Percentiles rank a stretch among this genome's conserved stretches.
phyloP scores from a whole-genome alignment of 2,888 invertebrate species.

The Globia sparganii region DNA sequence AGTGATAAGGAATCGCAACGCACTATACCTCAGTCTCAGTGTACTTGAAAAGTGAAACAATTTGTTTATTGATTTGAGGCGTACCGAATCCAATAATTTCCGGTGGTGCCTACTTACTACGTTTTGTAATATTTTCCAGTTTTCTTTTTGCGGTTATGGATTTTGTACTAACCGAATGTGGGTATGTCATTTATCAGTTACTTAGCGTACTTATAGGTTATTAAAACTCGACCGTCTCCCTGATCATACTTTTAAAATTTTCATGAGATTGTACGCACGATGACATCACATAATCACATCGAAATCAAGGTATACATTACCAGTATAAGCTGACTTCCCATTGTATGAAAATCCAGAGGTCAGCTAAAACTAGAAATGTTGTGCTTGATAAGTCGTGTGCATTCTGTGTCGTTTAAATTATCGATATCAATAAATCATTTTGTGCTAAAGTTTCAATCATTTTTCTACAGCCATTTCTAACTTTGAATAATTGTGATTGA shows the following conservation, averaged over 20 bases:
- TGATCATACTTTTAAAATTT: neutral
- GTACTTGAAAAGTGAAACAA: constrained; percentile 21
- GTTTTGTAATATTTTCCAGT: neutral
- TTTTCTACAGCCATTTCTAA: neutral
- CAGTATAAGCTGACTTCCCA: neutral
- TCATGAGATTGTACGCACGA: neutral
- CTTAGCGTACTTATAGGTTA: neutral
- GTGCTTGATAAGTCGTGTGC: neutral
- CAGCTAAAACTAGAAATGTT: neutral
- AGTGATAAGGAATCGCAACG: constrained; percentile 63
- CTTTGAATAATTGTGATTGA: constrained; percentile 1
- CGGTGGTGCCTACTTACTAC: neutral
- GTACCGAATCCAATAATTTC: constrained; percentile 18
- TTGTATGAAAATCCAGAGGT: neutral
- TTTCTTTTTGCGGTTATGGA: neutral
- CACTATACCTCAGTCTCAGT: constrained; percentile 15
- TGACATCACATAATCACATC: neutral
- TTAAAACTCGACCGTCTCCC: neutral
- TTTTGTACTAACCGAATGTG: neutral
- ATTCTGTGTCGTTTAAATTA: neutral
- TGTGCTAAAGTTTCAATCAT: neutral
- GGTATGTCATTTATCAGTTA: neutral
- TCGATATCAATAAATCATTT: neutral
- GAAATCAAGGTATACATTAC: neutral
- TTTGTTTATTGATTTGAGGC: constrained; percentile 42